These are phyloP conservation scores for Chelmon rostratus DNA, from an alignment of 2,797 vertebrate species.

Conservation along the genomic window DNA sequence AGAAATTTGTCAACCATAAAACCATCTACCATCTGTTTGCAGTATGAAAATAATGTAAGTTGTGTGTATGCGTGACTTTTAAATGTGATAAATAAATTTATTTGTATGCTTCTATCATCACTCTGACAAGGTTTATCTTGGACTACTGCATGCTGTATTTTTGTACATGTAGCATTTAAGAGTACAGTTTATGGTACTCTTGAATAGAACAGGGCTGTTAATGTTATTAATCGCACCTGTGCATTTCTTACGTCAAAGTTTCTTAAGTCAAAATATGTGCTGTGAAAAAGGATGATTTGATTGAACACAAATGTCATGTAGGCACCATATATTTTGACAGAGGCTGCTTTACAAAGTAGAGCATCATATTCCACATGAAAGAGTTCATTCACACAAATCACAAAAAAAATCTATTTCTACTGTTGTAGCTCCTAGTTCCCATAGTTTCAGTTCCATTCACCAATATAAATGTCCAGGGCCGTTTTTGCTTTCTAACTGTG, in stretches of 20 bases:
- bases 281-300: background rate
- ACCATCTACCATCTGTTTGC: conserved; percentile 26
- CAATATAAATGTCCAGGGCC: background rate
- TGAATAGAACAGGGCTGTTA: too few species aligned
- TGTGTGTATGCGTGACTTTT: conserved; percentile 27
- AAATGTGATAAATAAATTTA: conserved; percentile 23
- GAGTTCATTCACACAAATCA: background rate
- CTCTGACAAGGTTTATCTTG: background rate
- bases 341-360: too few species aligned
- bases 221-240: background rate
- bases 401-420: background rate
- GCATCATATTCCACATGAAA: background rate
- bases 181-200: background rate
- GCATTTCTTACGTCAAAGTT: background rate
- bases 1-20: background rate
- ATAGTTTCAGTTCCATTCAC: background rate
- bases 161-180: background rate
- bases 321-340: background rate
- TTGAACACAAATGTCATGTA: background rate
- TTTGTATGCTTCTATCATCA: conserved; percentile 17
- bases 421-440: background rate
- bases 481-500: background rate
- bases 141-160: background rate
- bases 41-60: conserved; percentile 4
- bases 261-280: background rate